Evolutionary conservation across 2,797 vertebrate species (phyloP).

Genomic region (Anguilla pacifica): DNA sequence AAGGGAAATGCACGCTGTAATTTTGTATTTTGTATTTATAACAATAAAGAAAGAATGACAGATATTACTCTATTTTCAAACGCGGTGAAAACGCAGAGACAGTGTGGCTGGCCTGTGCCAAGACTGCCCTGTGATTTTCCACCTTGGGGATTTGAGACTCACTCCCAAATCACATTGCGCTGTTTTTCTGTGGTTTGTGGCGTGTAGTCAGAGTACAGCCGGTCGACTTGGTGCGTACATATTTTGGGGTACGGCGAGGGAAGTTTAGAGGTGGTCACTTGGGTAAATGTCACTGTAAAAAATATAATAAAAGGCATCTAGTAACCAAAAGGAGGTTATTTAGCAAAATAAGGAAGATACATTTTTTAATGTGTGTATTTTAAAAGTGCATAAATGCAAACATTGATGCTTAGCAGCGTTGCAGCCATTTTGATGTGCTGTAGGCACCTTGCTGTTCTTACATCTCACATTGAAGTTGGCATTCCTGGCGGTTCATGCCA

Average conservation of each 20-base stretch:
- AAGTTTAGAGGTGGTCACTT: not conserved
- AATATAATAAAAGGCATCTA: not conserved
- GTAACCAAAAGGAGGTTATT: not conserved
- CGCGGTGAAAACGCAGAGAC: not conserved
- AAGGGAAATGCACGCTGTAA: not conserved
- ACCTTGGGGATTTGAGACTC: not conserved
- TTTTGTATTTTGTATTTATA: not conserved
- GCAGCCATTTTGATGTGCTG: no score
- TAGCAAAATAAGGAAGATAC: not conserved
- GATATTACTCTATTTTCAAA: not conserved
- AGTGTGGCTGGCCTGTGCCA: not conserved
- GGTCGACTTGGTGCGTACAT: not conserved
- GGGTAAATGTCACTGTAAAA: not conserved
- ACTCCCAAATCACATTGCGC: not conserved
- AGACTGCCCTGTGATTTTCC: not conserved
- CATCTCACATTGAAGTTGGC: not conserved
- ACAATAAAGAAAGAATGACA: no score
- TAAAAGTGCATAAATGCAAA: not conserved
- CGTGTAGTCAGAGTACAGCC: not conserved
- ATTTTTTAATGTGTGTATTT: not conserved
- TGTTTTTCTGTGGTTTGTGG: not conserved
- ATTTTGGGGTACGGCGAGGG: not conserved
- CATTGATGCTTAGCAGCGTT: not conserved
- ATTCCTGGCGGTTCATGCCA: not conserved
- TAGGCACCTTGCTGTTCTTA: not conserved